Base-by-base conservation (phyloP, 2,888 invertebrate genomes). In the Pardosa pseudoannulata region DNA sequence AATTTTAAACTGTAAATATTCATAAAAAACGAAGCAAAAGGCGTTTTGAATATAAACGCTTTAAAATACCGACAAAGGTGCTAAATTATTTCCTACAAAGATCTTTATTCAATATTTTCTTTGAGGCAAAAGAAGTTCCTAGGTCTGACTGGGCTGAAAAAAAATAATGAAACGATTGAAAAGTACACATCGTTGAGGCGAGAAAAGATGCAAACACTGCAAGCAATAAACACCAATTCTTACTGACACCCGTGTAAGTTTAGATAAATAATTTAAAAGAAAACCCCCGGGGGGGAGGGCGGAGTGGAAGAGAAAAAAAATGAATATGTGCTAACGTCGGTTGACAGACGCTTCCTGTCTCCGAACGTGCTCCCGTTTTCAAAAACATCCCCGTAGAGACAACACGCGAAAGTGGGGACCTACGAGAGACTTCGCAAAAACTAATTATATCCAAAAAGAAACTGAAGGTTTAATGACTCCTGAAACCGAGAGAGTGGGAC, bases 401-500 rank as follows among this genome's bases (percentile, higher is more conserved):
- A 64, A 19, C 62, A 36, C 16, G 23, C 32, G 64, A 28, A 31
- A 32, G 9, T 28, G 50, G n/a, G 70, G 27, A 27, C 1, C 41
- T 39, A 28, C 41, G 23, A 50, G 28, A 64, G 79, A 36, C 39
- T 72, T 62, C 46, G 41, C 50, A 27, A 78, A 50, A 68, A 78
- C 67, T 80, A 80, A 80, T 80, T 80, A 80, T 68, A 80, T 50
- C 80, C 67, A 32, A 73, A 80, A 80, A 39, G 72, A 80, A 67
- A 31, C n/a, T 32, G 39, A 11, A 36, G 75, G 67, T 76, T 76
- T 76, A 76, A 76, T 76, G 75, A 76, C 75, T 31, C 46, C 16
- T 9, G 46, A 46, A 16, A 36, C 36, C 36, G 7, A 46, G 46
- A 16, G 46, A 46, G 36, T 46, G 16, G 16, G 46, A 16, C 46